Conservation (phyloP, 2,113 vertebrate species). For the Lethenteron camtschaticum region DNA sequence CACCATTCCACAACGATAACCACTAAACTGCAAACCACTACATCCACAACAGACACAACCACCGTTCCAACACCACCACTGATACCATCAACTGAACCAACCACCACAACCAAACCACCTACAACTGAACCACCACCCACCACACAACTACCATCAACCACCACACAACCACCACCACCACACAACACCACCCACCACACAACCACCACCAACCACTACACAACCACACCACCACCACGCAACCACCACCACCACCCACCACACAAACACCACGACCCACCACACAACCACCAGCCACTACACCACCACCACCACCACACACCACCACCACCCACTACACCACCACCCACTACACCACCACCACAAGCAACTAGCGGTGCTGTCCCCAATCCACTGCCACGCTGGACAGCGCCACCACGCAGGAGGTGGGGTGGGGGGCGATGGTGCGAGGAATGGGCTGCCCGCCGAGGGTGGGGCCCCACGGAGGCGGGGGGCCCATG, state of each 20-base stretch:
- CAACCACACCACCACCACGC: background rate
- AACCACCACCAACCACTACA: background rate
- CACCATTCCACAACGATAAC: background rate
- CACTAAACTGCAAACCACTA: background rate
- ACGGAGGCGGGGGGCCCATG: background rate
- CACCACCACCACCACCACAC: background rate
- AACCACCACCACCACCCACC: background rate
- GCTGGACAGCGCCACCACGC: background rate
- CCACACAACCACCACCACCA: background rate
- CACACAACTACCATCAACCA: background rate
- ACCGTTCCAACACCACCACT: background rate
- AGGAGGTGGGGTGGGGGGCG: background rate
- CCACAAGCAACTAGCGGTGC: background rate
- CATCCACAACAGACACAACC: background rate
- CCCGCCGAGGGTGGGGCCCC: background rate
- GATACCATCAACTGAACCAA: background rate
- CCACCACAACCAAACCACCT: background rate
- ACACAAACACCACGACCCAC: background rate
- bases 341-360: background rate
- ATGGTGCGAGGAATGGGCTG: background rate
- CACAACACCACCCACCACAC: background rate
- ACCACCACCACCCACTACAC: background rate
- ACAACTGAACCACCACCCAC: background rate
- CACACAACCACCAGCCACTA: background rate
- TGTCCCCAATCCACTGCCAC: background rate